Conservation (phyloP, 2,888 invertebrate genomes). For the Orchesella flavescens region DNA sequence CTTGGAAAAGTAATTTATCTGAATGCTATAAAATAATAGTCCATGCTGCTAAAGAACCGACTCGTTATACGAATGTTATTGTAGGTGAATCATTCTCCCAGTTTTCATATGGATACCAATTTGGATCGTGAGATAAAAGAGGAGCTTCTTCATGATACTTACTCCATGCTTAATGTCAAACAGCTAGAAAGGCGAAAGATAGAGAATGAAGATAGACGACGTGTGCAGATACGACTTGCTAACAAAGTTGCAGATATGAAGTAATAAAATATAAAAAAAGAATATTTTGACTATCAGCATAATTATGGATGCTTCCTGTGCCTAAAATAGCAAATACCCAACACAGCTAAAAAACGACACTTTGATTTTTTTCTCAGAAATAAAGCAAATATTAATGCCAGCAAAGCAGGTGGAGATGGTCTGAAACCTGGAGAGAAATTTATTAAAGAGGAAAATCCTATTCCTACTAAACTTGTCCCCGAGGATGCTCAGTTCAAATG, state of each 20-base stretch:
- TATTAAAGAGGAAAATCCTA: background rate
- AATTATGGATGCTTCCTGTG: slow-evolving; percentile 5
- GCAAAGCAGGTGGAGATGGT: slow-evolving; percentile 37
- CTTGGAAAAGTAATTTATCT: too few relatives aligned
- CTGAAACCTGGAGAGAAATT: slow-evolving; percentile 30
- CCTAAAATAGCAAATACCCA: too few relatives aligned
- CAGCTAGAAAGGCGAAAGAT: slow-evolving; percentile 84
- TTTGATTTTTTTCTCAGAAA: slow-evolving; percentile 2
- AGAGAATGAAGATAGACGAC: slow-evolving; percentile 83
- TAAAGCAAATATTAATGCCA: slow-evolving; percentile 3
- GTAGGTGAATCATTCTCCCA: slow-evolving; percentile 92
- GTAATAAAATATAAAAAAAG: background rate
- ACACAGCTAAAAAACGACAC: too few relatives aligned
- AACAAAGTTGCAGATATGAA: slow-evolving; percentile 56
- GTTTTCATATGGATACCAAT: slow-evolving; percentile 91
- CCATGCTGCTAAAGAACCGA: too few relatives aligned
- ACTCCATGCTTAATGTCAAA: slow-evolving; percentile 84
- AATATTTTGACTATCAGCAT: too few relatives aligned
- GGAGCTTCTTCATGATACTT: slow-evolving; percentile 83
- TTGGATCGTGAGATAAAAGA: slow-evolving; percentile 91
- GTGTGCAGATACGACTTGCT: slow-evolving; percentile 75
- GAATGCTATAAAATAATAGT: too few relatives aligned
- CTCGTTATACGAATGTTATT: too few relatives aligned
- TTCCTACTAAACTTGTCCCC: slow-evolving; percentile 38
- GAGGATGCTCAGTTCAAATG: slow-evolving; percentile 79